Conservation (phyloP, 2,113 vertebrate species). For the Eubucco bourcierii region DNA sequence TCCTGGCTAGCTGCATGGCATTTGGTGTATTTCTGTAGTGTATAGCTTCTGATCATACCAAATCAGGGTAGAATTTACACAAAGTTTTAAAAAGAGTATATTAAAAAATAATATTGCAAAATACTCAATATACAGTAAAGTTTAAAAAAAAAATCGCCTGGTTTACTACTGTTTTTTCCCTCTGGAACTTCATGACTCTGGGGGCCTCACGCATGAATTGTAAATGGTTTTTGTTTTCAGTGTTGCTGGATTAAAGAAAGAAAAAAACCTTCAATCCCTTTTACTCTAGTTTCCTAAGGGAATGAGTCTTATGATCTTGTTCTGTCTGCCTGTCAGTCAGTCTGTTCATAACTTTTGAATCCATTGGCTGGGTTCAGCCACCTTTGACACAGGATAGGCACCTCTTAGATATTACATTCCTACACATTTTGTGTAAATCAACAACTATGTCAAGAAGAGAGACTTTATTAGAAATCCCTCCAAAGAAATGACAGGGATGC, state of each 20-base stretch:
- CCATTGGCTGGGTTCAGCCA: not conserved
- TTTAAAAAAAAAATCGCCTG: not conserved
- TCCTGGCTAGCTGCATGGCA: not conserved
- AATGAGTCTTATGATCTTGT: not conserved
- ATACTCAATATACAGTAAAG: not conserved
- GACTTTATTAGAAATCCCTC: not conserved
- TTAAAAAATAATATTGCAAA: not conserved
- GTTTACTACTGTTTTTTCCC: not conserved
- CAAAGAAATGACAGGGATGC: not conserved
- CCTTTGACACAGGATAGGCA: slow-evolving; percentile 15
- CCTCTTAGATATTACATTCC: slow-evolving; percentile 16
- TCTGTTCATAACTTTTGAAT: slow-evolving; percentile 26
- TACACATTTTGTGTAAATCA: not conserved
- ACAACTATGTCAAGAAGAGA: not conserved
- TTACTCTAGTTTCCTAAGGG: not conserved
- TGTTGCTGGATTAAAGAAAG: not conserved
- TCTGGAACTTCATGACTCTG: not conserved
- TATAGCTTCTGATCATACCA: not conserved
- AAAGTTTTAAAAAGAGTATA: not conserved
- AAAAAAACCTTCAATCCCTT: not conserved
- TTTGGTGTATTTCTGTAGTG: not conserved
- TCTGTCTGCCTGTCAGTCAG: slow-evolving; percentile 8
- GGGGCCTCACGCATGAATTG: not conserved
- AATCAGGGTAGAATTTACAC: not conserved
- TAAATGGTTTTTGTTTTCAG: not conserved